These are phyloP conservation scores for Acrocephalus kingi DNA, from an alignment of 2,113 vertebrate species.

Conservation along the genomic window DNA sequence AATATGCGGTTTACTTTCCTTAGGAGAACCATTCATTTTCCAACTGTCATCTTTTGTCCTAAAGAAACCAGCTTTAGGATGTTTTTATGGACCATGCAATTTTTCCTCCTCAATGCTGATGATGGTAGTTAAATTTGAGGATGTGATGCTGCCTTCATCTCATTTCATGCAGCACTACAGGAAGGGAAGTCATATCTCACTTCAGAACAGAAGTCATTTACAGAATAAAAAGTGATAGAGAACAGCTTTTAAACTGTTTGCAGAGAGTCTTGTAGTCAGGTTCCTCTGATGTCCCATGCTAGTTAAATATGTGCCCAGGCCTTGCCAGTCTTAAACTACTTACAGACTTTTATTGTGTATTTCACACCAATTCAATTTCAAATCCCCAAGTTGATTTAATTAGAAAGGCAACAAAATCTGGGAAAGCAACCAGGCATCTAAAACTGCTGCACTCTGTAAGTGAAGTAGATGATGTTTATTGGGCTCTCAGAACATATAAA, in stretches of 20 bases:
- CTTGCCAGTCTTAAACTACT: not conserved
- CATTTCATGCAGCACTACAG: not conserved
- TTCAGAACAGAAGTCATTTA: not conserved
- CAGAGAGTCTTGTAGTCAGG: not conserved
- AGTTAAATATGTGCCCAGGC: not conserved
- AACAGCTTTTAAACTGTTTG: not conserved
- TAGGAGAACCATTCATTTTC: not conserved
- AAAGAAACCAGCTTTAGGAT: not conserved
- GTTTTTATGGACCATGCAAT: not conserved
- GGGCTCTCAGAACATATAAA: not conserved
- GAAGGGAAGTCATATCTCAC: not conserved
- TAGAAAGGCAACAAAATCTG: not conserved
- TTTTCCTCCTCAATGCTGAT: not conserved
- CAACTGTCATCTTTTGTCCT: not conserved
- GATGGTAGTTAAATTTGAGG: not conserved
- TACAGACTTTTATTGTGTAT: not conserved
- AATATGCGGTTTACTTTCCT: not conserved
- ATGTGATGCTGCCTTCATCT: not conserved
- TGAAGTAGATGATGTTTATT: not conserved
- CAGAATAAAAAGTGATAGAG: not conserved
- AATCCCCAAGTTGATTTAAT: slow-evolving; percentile 24
- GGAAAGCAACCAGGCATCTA: slow-evolving; percentile 6
- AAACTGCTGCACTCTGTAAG: not conserved
- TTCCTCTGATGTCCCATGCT: not conserved
- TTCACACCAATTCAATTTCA: not conserved